Evolutionary conservation across 2,797 vertebrate genomes (phyloP), one percentile per base, ranked within the genome.

Genomic region (Macrochelys suwanniensis): DNA sequence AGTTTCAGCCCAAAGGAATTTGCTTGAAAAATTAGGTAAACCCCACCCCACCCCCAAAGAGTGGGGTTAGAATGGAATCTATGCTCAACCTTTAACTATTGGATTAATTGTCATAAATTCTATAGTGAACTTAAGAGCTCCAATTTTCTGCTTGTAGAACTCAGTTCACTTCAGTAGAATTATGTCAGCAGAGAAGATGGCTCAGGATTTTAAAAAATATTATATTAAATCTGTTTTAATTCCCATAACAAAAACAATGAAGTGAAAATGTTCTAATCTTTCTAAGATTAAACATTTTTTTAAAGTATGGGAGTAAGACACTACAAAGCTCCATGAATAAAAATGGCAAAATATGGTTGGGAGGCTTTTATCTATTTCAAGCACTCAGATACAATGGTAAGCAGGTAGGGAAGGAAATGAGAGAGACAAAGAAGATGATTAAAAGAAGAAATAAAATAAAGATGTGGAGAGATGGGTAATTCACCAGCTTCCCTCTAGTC

Each of bases 1-100:
- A 84, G 53, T 80, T 88, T 95, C 88, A 85, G 53, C 45, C 88
- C 42, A 86, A 92, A 92, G 65, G 77, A 87, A 89, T 93, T 92
- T 89, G 79, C 53, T 71, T 89, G 56, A 88, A 90, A 90, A 93
- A 76, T 76, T 74, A 47, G 51, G 78, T 82, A 89, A 87, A 28
- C 59, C 59, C 2, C 12, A 7, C 2, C 6, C 13, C 5, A 28
- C 57, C 28, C 57, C 6, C 12, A 78, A 59, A 89, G 87, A 87
- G 17, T 5, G 33, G 25, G 50, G 68, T 94, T 89, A 80, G 91
- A 89, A 47, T 83, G 37, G 84, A 85, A 91, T 82, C 28, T 80
- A 16, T 4, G 3, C 33, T 71, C 71, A 51, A 28, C 37, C 80
- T 81, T 81, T 89, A 82, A 83, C 49, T 89, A 80, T 54, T 78